A percentile compares a stretch with the other conserved stretches of the same genome.
These are phyloP conservation scores for Steatocranus sp. DNA, from an alignment of 2,797 vertebrate genomes.

Conservation along the genomic window DNA sequence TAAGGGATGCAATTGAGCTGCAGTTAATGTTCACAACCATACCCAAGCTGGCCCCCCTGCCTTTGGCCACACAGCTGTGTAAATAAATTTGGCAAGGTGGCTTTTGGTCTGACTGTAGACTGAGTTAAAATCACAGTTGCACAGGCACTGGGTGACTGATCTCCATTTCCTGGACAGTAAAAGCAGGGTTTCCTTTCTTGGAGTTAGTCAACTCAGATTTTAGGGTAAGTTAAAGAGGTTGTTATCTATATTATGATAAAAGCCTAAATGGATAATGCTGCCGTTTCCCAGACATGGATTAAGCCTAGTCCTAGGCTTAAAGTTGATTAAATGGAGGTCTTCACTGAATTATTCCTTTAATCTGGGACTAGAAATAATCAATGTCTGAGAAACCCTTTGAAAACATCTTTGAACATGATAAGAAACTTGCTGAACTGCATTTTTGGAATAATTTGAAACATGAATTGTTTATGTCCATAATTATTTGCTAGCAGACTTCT, in stretches of 20 bases:
- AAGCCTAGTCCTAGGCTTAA: neutral
- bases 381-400: neutral
- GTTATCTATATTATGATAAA: neutral
- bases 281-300: neutral
- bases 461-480: neutral
- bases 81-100: neutral
- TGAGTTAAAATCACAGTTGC: neutral
- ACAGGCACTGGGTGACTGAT: neutral
- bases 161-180: neutral
- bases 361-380: neutral
- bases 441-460: neutral
- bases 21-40: neutral
- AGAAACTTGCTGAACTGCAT: neutral
- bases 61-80: neutral
- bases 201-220: neutral
- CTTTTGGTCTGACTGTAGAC: neutral
- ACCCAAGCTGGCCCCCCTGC: accelerated
- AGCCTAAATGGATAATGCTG: neutral
- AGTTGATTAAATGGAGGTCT: neutral
- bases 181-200: neutral
- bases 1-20: neutral
- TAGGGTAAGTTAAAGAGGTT: neutral
- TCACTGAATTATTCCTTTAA: neutral
- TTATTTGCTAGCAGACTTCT: neutral
- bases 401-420: neutral